phyloP scores from a whole-genome alignment of 2,797 vertebrate genomes.

The Cirrhinus molitorella region DNA sequence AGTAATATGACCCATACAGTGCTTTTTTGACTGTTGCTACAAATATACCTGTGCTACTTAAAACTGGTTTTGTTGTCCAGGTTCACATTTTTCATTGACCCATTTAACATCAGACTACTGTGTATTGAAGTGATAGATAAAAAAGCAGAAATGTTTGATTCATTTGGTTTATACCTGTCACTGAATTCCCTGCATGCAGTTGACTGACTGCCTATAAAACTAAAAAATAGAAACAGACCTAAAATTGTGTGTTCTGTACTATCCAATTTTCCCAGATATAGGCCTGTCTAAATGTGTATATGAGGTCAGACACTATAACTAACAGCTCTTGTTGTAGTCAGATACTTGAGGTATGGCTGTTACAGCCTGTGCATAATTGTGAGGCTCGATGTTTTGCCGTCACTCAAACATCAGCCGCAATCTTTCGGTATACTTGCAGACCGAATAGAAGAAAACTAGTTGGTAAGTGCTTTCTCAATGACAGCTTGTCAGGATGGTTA shows the following conservation, averaged over 20 bases:
- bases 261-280: slow-evolving; percentile 8
- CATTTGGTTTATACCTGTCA: not conserved
- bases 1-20: too few species aligned
- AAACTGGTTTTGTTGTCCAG: too few species aligned
- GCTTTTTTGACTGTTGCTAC: too few species aligned
- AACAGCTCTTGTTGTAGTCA: not conserved
- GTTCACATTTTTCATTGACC: not conserved
- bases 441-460: not conserved
- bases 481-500: not conserved
- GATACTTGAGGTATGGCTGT: slow-evolving; percentile 5
- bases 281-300: slow-evolving; percentile 11
- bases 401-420: not conserved
- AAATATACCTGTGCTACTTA: too few species aligned
- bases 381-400: not conserved
- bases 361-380: slow-evolving; percentile 13
- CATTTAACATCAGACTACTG: not conserved
- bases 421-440: not conserved
- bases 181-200: not conserved
- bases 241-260: slow-evolving; percentile 21
- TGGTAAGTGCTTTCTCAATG: slow-evolving; percentile 1
- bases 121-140: not conserved
- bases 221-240: not conserved
- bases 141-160: not conserved
- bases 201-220: slow-evolving; percentile 5
- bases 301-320: slow-evolving; percentile 34